phyloP scores from a whole-genome alignment of 2,113 vertebrate genomes.

The Ophthalmolycus amberensis region DNA sequence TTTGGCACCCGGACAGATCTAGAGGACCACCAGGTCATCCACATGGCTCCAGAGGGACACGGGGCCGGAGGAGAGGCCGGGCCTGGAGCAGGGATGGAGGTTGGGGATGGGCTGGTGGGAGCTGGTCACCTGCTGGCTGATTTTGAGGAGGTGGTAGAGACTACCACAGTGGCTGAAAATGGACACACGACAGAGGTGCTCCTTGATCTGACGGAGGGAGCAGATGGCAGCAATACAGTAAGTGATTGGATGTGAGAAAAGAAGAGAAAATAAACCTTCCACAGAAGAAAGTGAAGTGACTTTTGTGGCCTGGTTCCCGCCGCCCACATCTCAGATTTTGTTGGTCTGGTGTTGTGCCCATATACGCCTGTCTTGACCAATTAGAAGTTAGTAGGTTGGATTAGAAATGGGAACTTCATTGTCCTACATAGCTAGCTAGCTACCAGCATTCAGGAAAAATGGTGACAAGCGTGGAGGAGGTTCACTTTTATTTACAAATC shows the following conservation, averaged over 20 bases:
- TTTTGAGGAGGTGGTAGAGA: constrained; percentile 87
- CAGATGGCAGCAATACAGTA: constrained; percentile 68
- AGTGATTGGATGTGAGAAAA: constrained; percentile 32
- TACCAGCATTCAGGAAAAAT: not conserved
- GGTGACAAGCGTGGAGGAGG: not conserved
- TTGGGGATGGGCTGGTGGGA: constrained; percentile 80
- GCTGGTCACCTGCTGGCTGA: constrained; percentile 84
- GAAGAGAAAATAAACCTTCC: not conserved
- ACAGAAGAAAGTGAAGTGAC: not conserved
- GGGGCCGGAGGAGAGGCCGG: constrained; percentile 45
- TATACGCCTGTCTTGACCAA: not conserved
- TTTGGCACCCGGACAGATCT: constrained; percentile 84
- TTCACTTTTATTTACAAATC: not conserved
- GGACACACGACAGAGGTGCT: constrained; percentile 80
- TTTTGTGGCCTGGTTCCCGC: not conserved
- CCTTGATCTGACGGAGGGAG: constrained; percentile 72
- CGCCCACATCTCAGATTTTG: not conserved
- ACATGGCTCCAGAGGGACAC: constrained; percentile 63
- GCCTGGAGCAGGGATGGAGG: constrained; percentile 69
- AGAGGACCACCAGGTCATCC: constrained; percentile 85
- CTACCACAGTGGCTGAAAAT: constrained; percentile 81
- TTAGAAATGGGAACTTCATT: not conserved
- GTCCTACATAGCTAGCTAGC: not conserved
- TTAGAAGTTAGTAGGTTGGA: not conserved
- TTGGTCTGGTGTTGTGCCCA: not conserved